A percentile compares a stretch with the other conserved stretches of the same genome.
These are phyloP conservation scores for Hippocampus zosterae DNA, from an alignment of 2,113 vertebrate genomes.

Conservation along the genomic window DNA sequence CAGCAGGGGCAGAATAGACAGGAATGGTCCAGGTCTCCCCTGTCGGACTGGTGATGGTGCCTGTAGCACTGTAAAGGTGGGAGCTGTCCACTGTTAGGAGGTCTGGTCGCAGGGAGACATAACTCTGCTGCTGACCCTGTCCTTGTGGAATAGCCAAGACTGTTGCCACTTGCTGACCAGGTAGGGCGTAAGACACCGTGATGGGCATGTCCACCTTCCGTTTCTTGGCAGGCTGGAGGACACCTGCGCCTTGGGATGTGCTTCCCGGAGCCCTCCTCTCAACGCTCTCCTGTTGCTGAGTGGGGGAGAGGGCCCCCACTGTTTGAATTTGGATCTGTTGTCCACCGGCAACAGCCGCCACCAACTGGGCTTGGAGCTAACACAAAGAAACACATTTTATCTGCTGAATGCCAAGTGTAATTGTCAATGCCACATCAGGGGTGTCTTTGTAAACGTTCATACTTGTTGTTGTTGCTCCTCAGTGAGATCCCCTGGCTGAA, in stretches of 20 bases:
- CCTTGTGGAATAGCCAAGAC: constrained; percentile 93
- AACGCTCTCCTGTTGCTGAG: constrained; percentile 68
- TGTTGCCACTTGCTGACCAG: constrained; percentile 95
- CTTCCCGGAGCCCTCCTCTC: constrained; percentile 59
- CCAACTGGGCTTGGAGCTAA: constrained; percentile 91
- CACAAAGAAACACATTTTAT: constrained; percentile 5
- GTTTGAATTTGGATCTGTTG: constrained; percentile 96
- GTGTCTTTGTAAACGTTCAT: not conserved
- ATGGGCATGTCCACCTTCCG: constrained; percentile 98
- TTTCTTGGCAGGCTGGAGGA: constrained; percentile 98
- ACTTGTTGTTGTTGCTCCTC: constrained; percentile 96
- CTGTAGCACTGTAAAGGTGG: constrained; percentile 95
- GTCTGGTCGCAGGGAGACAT: constrained; percentile 94
- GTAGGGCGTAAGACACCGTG: constrained; percentile 95
- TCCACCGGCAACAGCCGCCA: constrained; percentile 83
- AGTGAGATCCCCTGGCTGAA: constrained; percentile 90
- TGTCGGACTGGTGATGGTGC: constrained; percentile 96
- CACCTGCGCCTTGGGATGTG: constrained; percentile 81
- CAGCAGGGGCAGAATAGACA: constrained; percentile 87
- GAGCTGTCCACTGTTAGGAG: constrained; percentile 98
- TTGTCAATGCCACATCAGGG: not conserved
- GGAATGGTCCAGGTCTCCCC: constrained; percentile 99
- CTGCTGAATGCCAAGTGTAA: not conserved
- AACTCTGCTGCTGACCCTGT: constrained; percentile 94
- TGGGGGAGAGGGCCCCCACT: constrained; percentile 88